A percentile compares a stretch with the other conserved stretches of the same genome.
phyloP scores from a whole-genome alignment of 1,140 invertebrate species.

The Leptopilina boulardi region DNA sequence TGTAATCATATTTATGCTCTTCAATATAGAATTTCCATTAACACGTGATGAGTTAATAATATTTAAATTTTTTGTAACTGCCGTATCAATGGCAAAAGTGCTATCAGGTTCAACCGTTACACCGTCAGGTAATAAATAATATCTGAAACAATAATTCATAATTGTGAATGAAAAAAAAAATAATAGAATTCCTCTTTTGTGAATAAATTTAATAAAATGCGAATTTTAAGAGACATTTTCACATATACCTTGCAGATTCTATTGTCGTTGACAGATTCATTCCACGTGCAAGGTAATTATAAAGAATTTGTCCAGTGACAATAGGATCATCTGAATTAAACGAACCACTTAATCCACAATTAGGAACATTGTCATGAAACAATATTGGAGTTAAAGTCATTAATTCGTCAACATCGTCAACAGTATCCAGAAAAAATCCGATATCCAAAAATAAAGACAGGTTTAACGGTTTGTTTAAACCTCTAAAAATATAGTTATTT shows the following conservation, averaged over 20 bases:
- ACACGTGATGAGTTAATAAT: constrained; percentile 51
- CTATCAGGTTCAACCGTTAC: constrained; percentile 66
- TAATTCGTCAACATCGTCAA: constrained; percentile 60
- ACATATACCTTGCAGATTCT: constrained; percentile 69
- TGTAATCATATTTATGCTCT: constrained; percentile 73
- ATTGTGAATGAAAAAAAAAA: constrained; percentile 3
- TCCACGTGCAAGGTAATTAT: constrained; percentile 64
- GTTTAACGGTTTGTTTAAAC: constrained; percentile 61
- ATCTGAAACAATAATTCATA: constrained; percentile 54
- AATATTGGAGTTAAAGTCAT: constrained; percentile 63
- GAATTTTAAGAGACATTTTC: constrained; percentile 13
- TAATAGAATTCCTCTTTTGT: constrained; percentile 24
- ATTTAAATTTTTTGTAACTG: constrained; percentile 58
- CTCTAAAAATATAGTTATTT: constrained; percentile 51
- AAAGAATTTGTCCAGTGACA: constrained; percentile 66
- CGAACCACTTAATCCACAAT: constrained; percentile 64
- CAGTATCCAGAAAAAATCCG: constrained; percentile 67
- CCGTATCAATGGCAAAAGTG: constrained; percentile 56
- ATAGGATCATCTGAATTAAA: constrained; percentile 67
- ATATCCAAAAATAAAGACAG: constrained; percentile 58
- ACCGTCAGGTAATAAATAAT: constrained; percentile 62
- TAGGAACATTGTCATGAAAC: constrained; percentile 57
- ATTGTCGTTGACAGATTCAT: constrained; percentile 67
- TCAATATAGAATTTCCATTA: constrained; percentile 58
- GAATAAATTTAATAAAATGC: neutral